Evolutionary conservation across 2,888 invertebrate genomes (phyloP), one percentile per base, ranked within the genome.

Genomic region (Epinotia bilunana): DNA sequence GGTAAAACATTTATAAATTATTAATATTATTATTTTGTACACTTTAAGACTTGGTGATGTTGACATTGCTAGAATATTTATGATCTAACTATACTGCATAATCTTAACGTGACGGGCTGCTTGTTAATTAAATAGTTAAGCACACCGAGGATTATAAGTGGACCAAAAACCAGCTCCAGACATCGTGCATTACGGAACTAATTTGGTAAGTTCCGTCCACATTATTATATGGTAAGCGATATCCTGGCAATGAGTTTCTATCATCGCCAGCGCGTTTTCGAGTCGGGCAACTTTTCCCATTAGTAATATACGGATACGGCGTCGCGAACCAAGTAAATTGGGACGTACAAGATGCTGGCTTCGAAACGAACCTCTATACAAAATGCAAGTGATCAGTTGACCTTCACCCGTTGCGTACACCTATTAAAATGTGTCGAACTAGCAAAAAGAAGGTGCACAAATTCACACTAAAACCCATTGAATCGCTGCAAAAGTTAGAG

Each of bases 231-330:
- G 80, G 80, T 80, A 83, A 82, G 81, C 83, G 84, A 85, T 85
- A 82, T 81, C 79, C 84, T 84, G 83, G 83, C 83, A 84, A 80
- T 81, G 79, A 81, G 79, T 76, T 80, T 79, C 80, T 79, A 78
- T 79, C 79, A 80, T 78, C 80, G 83, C 83, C 83, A 83, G 82
- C 80, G 72, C 81, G 77, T 78, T 82, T 79, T 77, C 81, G 81
- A 83, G 84, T 82, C 83, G 78, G 78, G 33, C 82, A 88, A 88
- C 84, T 88, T 88, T 88, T 79, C 80, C 83, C 84, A 87, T 87
- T 86, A 88, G 80, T 63, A 55, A n/a, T n/a, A n/a, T n/a, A n/a
- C n/a, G 64, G 70, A 58, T 70, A 39, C 23, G 70, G 58, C 64
- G 60, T 74, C 64, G 74, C 57, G 63, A 57, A 58, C 33, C 69